Evolutionary conservation across 2,888 invertebrate species (phyloP), one percentile per base, ranked within the genome.

Genomic region (Blera fallax): DNA sequence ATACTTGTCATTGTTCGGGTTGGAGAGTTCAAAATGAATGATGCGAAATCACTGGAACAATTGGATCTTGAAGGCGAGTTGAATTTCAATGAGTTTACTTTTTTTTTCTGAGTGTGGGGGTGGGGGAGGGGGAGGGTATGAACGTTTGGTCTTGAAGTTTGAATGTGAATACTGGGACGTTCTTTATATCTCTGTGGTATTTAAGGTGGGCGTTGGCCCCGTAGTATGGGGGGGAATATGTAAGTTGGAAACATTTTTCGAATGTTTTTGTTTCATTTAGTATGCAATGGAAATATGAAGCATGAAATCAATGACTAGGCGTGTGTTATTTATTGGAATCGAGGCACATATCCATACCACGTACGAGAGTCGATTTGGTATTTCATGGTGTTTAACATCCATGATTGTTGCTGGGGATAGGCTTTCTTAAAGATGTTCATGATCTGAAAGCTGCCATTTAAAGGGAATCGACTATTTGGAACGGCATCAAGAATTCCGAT

Each of bases 1-100:
- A 56, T 56, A 43, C 56, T 45, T 70, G 56, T 14, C 58, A 52
- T 50, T 50, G 14, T 65, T 52, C 8, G 32, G 43, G 45, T 58
- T 37, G 32, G 18, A 18, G 72, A 54, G 52, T 54, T 78, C 72
- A 56, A 34, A n/a, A 48, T 73, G 83, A 83, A 78, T 83, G 67
- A 83, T 78, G 60, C 60, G 73, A 83, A 83, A 83, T 83, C 83
- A 83, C 83, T 69, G 78, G 78, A 83, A 83, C 83, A 78, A 83
- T 83, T 78, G 78, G 65, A 73, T 78, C 60, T 14, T 24, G 48
- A 54, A 69, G 78, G 78, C 54, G 73, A 62, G 40, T 48, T 52
- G 78, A 78, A 78, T 83, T 78, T 48, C 50, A 83, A 83, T 78
- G 73, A 77, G 67, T 54, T 77, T 48, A 65, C 70, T 72, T 40